These are phyloP conservation scores for Sphaerodactylus townsendi DNA, from an alignment of 2,113 vertebrate genomes.

Conservation along the genomic window DNA sequence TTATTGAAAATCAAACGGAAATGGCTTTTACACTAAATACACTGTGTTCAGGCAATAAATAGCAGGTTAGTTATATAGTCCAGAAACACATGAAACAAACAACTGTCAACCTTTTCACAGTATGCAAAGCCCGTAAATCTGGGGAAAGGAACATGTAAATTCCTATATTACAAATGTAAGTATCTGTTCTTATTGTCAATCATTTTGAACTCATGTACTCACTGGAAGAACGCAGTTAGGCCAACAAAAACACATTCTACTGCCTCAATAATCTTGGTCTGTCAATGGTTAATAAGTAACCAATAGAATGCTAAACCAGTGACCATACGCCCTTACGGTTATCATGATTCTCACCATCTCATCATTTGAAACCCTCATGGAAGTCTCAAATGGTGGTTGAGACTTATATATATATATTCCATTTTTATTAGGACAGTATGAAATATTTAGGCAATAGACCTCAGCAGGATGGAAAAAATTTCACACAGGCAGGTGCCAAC, in stretches of 20 bases:
- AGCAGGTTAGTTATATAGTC: not conserved
- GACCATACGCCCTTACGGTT: not conserved
- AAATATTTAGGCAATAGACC: not conserved
- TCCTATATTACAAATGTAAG: not conserved
- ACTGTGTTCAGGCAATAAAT: not conserved
- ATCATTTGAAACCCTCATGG: not conserved
- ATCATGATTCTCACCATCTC: not conserved
- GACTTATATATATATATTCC: too few relatives aligned
- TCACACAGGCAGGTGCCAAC: not conserved
- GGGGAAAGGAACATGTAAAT: not conserved
- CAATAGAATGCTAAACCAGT: not conserved
- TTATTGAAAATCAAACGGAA: not conserved
- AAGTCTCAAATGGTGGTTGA: not conserved
- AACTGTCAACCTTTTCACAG: not conserved
- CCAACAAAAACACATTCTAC: not conserved
- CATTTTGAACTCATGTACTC: not conserved
- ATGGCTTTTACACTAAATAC: not conserved
- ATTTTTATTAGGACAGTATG: too few relatives aligned
- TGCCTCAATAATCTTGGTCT: not conserved
- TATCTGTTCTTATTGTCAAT: not conserved
- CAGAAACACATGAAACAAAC: not conserved
- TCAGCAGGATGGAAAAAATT: not conserved
- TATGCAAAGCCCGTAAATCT: not conserved
- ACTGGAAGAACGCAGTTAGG: constrained; percentile 24
- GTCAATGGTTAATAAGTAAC: not conserved